Base-by-base conservation (phyloP, 2,113 vertebrate genomes). In the Odocoileus hemionus region DNA sequence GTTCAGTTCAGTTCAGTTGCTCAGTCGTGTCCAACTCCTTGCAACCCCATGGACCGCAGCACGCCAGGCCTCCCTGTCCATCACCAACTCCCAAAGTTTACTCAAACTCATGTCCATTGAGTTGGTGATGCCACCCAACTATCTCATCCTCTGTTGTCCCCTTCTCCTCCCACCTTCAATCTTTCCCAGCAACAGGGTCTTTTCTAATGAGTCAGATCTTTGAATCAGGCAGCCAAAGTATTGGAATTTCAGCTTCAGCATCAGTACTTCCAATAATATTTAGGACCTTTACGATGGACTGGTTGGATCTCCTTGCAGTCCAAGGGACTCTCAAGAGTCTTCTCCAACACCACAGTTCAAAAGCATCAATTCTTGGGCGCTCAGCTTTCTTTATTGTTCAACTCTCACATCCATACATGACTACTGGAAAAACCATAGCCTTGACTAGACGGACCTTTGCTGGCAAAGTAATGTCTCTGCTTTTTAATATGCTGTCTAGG, bases 361-460 rank as follows among this genome's bases (percentile, higher is more conserved):
- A 36, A 70, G n/a, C 61, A n/a, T 67, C 61, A 67, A n/a, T 23
- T 70, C 17, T 36, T 36, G 0, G 2, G 17, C 0, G 1, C n/a
- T 70, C 64, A 70, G 64, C 64, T 70, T 36, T 70, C 64, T 36
- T 21, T 21, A 67, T 21, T 1, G 64, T 36, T 9, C 64, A 67
- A 36, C 33, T 10, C n/a, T 70, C 64, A 70, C 17, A 70, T 70
- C n/a, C n/a, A 70, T 36, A 36, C n/a, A 70, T 11, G 17, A 23
- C n/a, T 12, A 70, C n/a, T 70, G n/a, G 64, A 70, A 70, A 70
- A 36, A 36, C 17, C 19, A 70, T 36, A 70, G 19, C 64, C 64
- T 36, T 36, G 64, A 70, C 64, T 70, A 70, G n/a, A 70, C 0
- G n/a, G 64, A 70, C n/a, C n/a, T 70, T 70, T 70, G 33, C 11